Percentiles rank a stretch among this genome's conserved stretches.
These are phyloP conservation scores for Drosophila buzzatii DNA, from an alignment of 2,888 invertebrate genomes.

Conservation along the genomic window DNA sequence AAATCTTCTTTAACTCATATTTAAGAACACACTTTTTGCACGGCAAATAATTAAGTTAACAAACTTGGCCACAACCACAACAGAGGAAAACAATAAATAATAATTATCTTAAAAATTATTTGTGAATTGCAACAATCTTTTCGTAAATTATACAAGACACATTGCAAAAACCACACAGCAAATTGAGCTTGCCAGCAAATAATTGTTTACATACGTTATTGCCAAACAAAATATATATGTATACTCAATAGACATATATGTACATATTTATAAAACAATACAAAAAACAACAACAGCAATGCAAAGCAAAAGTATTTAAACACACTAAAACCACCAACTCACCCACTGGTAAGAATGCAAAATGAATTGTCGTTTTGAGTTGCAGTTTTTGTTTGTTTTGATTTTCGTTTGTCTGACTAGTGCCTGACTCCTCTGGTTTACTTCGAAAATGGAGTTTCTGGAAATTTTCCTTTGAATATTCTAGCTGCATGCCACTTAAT, in stretches of 20 bases:
- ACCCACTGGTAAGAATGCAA: constrained; percentile 76
- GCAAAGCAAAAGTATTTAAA: constrained; percentile 40
- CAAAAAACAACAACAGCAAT: constrained; percentile 45
- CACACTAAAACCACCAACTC: constrained; percentile 52
- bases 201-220: constrained; percentile 47
- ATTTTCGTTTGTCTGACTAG: constrained; percentile 20
- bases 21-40: constrained; percentile 36
- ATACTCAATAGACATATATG: constrained; percentile 3
- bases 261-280: constrained; percentile 39
- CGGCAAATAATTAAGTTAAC: constrained; percentile 36
- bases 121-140: constrained; percentile 15
- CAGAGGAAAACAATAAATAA: background rate
- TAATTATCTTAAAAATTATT: constrained; percentile 15
- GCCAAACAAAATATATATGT: constrained; percentile 22
- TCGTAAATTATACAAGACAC: constrained; percentile 60
- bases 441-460: constrained; percentile 4
- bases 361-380: constrained; percentile 57
- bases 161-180: constrained; percentile 56
- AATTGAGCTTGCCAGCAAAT: constrained; percentile 66
- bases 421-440: constrained; percentile 5
- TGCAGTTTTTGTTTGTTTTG: constrained; percentile 3
- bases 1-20: constrained; percentile 8
- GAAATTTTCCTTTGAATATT: constrained; percentile 3
- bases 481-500: constrained; percentile 59
- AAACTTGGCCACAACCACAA: constrained; percentile 23